Evolutionary conservation across 1,140 invertebrate genomes (phyloP), one percentile per base, ranked within the genome.

Genomic region (Heliconius congener): DNA sequence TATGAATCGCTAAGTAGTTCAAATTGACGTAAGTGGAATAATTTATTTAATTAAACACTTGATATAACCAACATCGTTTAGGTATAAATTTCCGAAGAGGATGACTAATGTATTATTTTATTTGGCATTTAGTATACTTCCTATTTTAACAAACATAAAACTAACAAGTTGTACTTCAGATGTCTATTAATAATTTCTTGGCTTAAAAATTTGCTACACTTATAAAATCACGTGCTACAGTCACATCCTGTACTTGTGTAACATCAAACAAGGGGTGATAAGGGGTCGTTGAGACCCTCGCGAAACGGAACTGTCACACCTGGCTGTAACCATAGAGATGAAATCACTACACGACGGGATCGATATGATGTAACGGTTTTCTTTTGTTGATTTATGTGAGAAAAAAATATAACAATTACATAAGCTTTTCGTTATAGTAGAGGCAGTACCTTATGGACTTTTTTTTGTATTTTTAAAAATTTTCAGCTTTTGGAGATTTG

Each of bases 301-400:
- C 85, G 76, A 86, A 87, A 87, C 83, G 83, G 84, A 82, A 85
- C 85, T 85, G 81, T 82, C 77, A 81, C 93, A 94, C 92, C 92
- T 94, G 92, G 92, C 86, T 76, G 92, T 94, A 86, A 91, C 92
- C 90, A 94, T 94, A 90, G 91, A 85, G 93, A 94, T 91, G 87
- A 87, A 94, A 94, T 93, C 93, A 94, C 90, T 89, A 93, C 85
- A 90, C 78, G 86, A 89, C 88, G 88, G 34, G 75, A 84, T 84
- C 83, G 83, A 90, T 88, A 83, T 84, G 77, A 74, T 79, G 72
- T 91, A 93, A 93, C 91, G 91, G 88, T 86, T 91, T 87, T 83
- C 79, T 55, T 76, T 70, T 76, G 70, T 73, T 74, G n/a, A 72
- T 66, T 27, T 66, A 27, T 77, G 74, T 71, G 30, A 57, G 34